Base-by-base conservation (phyloP, 1,140 invertebrate genomes). In the Agraylea sexmaculata region DNA sequence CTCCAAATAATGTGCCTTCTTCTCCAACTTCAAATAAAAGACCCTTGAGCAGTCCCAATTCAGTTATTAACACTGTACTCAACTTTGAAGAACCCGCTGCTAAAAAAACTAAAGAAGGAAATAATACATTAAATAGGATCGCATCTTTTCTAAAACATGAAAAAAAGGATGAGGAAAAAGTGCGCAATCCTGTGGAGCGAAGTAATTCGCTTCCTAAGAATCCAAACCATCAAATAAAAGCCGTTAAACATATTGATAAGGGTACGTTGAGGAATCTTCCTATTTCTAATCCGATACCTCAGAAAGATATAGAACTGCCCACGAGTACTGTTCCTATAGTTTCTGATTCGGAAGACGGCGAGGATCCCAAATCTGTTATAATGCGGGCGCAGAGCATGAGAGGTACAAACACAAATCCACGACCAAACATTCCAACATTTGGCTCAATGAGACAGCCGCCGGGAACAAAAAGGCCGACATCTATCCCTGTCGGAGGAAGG, bases 271-370 rank as follows among this genome's bases (percentile, higher is more conserved):
- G 80, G n/a, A 79, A 73, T 29, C 53, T 88, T 19, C 75, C 87
- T 54, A 89, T 89, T 50, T 89, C 85, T 0, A 70, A 75, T 54
- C 84, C 86, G 0, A 87, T 88, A 50, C 71, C 72, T 1, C 79
- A 83, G 50, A 72, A 68, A 21, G 69, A 75, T 22, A 78, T 79
- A 2, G 73, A 76, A 27, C 58, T 80, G 0, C 62, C 74, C 0
- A 60, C 63, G 0, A 66, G 63, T 1, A 63, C 70, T 5, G 65
- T 79, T 2, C 68, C 77, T 0, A 70, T 79, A 0, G 60, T 66
- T 0, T 66, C 65, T 1, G 65, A 68, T 53, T 61, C 62, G 6
- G 64, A 66, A 49, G 65, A 66, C 15, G 40, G 34, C 0, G 64
- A 66, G 13, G 63, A 64, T 43, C 31, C 52, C 2, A 74, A 73